phyloP scores from a whole-genome alignment of 2,113 vertebrate species.

The Pardalotus punctatus region DNA sequence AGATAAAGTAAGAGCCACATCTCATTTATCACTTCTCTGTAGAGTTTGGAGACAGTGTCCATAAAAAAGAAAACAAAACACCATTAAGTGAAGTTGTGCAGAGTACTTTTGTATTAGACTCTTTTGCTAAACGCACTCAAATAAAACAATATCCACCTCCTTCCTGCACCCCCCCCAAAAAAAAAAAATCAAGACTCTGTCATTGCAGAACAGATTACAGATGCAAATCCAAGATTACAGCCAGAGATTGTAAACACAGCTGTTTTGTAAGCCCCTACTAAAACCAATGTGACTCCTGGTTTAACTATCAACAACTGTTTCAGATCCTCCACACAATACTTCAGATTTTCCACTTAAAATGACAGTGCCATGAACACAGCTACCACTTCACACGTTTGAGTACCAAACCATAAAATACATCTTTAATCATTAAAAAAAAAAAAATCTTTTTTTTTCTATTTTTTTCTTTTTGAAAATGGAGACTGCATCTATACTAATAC shows the following conservation, averaged over 20 bases:
- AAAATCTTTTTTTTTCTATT: neutral
- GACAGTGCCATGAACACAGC: neutral
- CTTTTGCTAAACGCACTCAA: neutral
- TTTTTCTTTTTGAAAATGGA: neutral
- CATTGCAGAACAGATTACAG: neutral
- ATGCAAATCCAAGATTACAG: neutral
- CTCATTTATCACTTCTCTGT: neutral
- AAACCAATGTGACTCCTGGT: neutral
- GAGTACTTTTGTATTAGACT: neutral
- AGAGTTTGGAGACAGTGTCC: neutral
- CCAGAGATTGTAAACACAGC: neutral
- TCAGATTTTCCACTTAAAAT: neutral
- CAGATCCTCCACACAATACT: neutral
- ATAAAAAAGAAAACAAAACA: neutral
- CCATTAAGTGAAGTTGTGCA: neutral
- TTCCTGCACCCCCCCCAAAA: rapidly evolving
- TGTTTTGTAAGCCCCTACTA: neutral
- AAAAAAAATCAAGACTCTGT: neutral
- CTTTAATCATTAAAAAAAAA: neutral
- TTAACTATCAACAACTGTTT: neutral
- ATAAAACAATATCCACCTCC: neutral
- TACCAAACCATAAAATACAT: neutral
- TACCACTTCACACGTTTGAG: neutral
- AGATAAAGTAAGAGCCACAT: neutral
- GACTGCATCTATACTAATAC: neutral